A percentile compares a stretch with the other conserved stretches of the same genome.
These are phyloP conservation scores for Corythornis leucogaster DNA, from an alignment of 2,797 vertebrate species.

Conservation along the genomic window DNA sequence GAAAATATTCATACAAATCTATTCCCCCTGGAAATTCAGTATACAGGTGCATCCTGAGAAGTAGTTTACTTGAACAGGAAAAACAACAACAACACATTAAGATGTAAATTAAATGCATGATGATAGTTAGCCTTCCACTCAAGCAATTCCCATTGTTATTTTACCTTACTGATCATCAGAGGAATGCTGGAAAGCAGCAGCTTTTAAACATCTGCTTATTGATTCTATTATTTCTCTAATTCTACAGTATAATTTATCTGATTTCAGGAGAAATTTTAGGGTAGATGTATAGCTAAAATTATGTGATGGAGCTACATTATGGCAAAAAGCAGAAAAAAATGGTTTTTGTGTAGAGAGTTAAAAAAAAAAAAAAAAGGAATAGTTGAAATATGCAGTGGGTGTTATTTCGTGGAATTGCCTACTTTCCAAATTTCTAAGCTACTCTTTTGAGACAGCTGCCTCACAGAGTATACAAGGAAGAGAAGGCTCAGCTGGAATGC, in stretches of 20 bases:
- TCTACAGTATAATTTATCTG: background rate
- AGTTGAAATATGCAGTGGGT: background rate
- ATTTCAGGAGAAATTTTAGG: constrained; percentile 1
- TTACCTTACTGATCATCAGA: background rate
- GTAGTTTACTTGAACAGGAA: constrained; percentile 3
- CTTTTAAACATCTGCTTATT: constrained; percentile 22
- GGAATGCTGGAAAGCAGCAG: constrained; percentile 3
- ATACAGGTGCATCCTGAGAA: constrained; percentile 25
- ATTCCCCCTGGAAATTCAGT: constrained; percentile 18
- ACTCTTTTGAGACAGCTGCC: background rate
- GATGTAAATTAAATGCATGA: constrained; percentile 37
- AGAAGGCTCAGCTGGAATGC: background rate
- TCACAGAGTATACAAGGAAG: background rate
- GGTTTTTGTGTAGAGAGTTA: background rate
- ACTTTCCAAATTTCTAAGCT: background rate
- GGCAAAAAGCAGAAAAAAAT: background rate
- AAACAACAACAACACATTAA: constrained; percentile 31
- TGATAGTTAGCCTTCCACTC: background rate
- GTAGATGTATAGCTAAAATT: constrained; percentile 8
- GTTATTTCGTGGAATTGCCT: background rate
- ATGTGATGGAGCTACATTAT: background rate
- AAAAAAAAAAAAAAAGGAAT: background rate
- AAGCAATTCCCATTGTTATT: constrained; percentile 37
- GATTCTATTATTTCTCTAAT: constrained; percentile 42
- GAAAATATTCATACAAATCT: background rate